Conservation (phyloP, 2,888 invertebrate genomes). For the Camptogramma bilineatum region DNA sequence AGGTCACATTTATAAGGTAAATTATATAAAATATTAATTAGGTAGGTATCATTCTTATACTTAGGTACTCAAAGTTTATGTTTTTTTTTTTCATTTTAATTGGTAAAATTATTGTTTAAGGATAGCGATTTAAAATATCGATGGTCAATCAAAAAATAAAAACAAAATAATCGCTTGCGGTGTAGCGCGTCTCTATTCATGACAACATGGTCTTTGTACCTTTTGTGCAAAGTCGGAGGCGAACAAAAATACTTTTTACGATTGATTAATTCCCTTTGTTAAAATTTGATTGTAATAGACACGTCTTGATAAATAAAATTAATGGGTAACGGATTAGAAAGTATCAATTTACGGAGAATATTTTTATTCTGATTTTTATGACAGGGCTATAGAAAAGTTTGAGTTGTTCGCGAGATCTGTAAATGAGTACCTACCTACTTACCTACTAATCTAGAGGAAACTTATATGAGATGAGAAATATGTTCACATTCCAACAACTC, state of each 20-base stretch:
- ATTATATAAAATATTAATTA: too few relatives aligned
- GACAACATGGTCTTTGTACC: slow-evolving; percentile 51
- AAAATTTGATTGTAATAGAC: slow-evolving; percentile 26
- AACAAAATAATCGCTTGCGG: neutral
- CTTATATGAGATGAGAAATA: too few relatives aligned
- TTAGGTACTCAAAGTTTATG: too few relatives aligned
- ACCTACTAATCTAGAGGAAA: too few relatives aligned
- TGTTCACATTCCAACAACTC: neutral
- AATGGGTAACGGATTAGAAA: slow-evolving; percentile 33
- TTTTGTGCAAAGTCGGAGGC: slow-evolving; percentile 50
- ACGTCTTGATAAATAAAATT: slow-evolving; percentile 33
- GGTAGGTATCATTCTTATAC: too few relatives aligned
- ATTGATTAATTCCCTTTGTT: slow-evolving; percentile 59
- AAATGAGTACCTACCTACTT: neutral
- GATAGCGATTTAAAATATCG: neutral
- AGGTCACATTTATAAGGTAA: too few relatives aligned
- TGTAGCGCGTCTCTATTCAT: slow-evolving; percentile 25
- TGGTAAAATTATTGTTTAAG: too few relatives aligned
- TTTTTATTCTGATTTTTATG: slow-evolving; percentile 4
- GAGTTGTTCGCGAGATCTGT: neutral
- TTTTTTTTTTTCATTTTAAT: too few relatives aligned
- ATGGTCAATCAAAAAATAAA: neutral
- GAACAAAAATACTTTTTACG: slow-evolving; percentile 51
- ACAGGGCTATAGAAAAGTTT: neutral
- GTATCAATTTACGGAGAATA: slow-evolving; percentile 21